These are phyloP conservation scores for Lepidurus packardi DNA, from an alignment of 1,140 invertebrate genomes.

Conservation along the genomic window DNA sequence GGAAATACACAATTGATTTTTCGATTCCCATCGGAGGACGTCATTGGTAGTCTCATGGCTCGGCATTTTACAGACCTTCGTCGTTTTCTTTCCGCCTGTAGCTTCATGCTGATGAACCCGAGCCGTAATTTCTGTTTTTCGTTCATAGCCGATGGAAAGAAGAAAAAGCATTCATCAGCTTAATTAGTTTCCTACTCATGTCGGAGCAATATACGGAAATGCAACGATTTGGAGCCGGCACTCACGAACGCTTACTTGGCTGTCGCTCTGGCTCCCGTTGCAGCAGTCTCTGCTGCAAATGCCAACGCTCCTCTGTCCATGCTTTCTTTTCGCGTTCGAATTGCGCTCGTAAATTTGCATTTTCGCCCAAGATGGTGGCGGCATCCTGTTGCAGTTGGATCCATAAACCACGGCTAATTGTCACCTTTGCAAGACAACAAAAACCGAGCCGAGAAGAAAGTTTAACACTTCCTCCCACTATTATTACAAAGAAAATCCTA, in stretches of 20 bases:
- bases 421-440: background rate
- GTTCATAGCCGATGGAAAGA: background rate
- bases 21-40: conserved; percentile 16
- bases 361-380: background rate
- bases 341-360: conserved; percentile 3
- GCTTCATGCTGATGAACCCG: conserved; percentile 13
- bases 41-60: background rate
- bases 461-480: background rate
- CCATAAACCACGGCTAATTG: conserved; percentile 1
- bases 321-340: background rate
- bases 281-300: background rate
- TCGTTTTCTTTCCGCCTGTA: background rate
- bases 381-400: conserved; percentile 13
- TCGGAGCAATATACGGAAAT: background rate
- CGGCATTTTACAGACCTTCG: background rate
- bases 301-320: background rate
- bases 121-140: background rate
- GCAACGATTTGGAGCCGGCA: background rate
- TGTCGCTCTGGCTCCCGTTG: background rate
- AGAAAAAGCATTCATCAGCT: background rate
- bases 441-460: background rate
- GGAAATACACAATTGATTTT: conserved; percentile 16
- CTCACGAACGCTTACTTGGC: background rate
- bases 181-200: background rate
- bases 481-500: background rate